Percentiles rank a stretch among this genome's conserved stretches.
phyloP scores from a whole-genome alignment of 2,113 vertebrate species.

The Synodontis membranacea region DNA sequence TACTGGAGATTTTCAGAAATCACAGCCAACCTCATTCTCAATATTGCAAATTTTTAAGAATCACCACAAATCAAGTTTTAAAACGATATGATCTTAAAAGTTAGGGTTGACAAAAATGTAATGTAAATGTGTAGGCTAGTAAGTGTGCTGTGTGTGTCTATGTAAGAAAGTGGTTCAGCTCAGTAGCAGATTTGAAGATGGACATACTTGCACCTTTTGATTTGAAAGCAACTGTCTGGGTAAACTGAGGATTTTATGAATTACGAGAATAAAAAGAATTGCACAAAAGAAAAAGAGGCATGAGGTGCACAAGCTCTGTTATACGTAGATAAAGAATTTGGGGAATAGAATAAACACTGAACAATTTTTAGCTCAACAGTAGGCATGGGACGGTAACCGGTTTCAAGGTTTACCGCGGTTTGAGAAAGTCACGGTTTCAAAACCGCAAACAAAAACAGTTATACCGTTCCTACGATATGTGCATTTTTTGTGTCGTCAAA shows the following conservation, averaged over 20 bases:
- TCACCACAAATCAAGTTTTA: background rate
- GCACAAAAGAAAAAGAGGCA: background rate
- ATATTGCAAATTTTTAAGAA: background rate
- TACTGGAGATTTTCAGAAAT: background rate
- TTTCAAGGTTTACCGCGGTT: no score
- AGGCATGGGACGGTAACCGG: no score
- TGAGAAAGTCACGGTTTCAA: no score
- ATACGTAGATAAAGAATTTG: background rate
- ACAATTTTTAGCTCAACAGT: background rate
- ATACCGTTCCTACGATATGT: no score
- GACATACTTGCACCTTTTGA: background rate
- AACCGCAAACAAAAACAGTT: no score
- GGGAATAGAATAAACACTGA: background rate
- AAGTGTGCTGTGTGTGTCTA: background rate
- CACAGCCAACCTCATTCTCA: background rate
- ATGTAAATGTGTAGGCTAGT: background rate
- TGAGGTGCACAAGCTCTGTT: background rate
- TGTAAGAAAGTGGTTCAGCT: background rate
- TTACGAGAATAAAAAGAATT: background rate
- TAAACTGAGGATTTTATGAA: background rate
- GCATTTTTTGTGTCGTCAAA: no score
- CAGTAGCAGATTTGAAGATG: background rate
- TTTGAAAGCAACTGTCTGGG: background rate
- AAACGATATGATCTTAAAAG: background rate
- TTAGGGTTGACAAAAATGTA: background rate